Evolutionary conservation across 2,888 invertebrate species (phyloP), one percentile per base, ranked within the genome.

Genomic region (Erebia epiphron): DNA sequence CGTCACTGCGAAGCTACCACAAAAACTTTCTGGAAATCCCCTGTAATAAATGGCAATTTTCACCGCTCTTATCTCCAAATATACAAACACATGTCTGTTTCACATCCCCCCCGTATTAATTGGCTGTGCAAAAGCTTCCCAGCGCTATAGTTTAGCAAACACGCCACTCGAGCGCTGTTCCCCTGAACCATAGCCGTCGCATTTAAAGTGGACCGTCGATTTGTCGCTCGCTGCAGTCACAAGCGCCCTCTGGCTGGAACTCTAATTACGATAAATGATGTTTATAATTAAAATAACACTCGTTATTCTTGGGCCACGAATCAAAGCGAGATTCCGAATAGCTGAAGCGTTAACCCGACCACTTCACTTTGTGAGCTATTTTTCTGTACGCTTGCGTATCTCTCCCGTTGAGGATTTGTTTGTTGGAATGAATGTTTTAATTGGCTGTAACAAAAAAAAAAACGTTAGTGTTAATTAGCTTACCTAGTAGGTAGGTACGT

Each of bases 221-320:
- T 90, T 90, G 81, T 86, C 86, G 87, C 83, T 82, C 81, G 84
- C 81, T 86, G 86, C 82, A 79, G 79, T 75, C 81, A 83, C 81
- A 80, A 90, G 86, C 79, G 80, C 86, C 77, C 87, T 83, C 78
- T 72, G 56, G 83, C 83, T 83, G 89, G 88, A 88, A 86, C 83
- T 84, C 88, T 92, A 91, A 92, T 92, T 92, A 92, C 87, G 89
- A 89, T 89, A 88, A 91, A 91, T 92, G 91, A 92, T 91, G 91
- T 91, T 91, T 86, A 92, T 91, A 91, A 93, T 92, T 92, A 92
- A 91, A 91, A 92, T 90, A 91, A 91, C 90, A 88, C 91, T 91
- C 83, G 79, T 81, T 79, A 77, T 78, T 82, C 79, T 76, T 79
- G 81, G 79, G 80, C 77, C 80, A 82, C 79, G 80, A 84, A 83